Conservation (phyloP, 2,797 vertebrate genomes). For the Cuniculus paca region DNA sequence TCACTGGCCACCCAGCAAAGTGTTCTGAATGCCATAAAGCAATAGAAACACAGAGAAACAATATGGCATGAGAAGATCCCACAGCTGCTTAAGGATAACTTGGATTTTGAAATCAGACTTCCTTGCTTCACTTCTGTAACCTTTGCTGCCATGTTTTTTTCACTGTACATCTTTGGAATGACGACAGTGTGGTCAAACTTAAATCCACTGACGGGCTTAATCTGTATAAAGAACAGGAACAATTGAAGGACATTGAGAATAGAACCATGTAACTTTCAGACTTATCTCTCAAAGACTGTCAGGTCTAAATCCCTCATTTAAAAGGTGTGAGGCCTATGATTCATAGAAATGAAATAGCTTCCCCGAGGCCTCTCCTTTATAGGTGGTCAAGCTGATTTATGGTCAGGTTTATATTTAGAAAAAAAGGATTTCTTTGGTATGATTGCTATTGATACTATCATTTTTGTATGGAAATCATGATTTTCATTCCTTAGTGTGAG, state of each 20-base stretch:
- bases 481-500: constrained; percentile 13
- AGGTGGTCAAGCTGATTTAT: not conserved
- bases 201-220: not conserved
- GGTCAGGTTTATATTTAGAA: not conserved
- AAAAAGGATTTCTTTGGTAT: not conserved
- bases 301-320: constrained; percentile 42
- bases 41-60: not conserved
- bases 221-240: not conserved
- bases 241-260: not conserved
- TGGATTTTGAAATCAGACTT: not conserved
- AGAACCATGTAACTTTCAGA: constrained; percentile 21
- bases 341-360: not conserved
- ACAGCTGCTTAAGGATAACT: not conserved
- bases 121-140: not conserved
- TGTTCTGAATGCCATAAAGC: not conserved
- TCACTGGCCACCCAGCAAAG: not conserved
- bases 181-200: not conserved
- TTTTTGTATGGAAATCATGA: constrained; percentile 25
- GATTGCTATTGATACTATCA: not conserved
- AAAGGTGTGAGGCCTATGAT: constrained; percentile 31
- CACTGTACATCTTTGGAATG: not conserved
- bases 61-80: not conserved
- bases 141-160: not conserved
- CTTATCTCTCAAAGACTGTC: not conserved
- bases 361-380: not conserved